phyloP scores from a whole-genome alignment of 2,797 vertebrate genomes.

The Myripristis jacobus region DNA sequence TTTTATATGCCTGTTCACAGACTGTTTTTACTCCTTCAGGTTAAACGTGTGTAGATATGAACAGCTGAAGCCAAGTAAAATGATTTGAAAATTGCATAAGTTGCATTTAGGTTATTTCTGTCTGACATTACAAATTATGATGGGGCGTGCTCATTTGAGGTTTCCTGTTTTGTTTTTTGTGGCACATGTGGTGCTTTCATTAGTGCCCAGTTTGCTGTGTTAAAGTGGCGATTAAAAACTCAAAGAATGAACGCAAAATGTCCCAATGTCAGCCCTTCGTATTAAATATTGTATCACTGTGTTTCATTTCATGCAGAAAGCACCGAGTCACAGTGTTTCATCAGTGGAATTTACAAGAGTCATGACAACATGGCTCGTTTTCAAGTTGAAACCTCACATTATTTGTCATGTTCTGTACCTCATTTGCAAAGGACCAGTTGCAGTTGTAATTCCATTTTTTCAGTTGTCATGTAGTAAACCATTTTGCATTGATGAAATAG shows the following conservation, averaged over 20 bases:
- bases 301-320: not conserved
- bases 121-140: not conserved
- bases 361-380: not conserved
- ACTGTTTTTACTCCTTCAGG: not conserved
- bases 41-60: not conserved
- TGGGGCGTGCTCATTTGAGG: slow-evolving; percentile 12
- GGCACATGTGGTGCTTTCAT: slow-evolving; percentile 4
- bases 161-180: slow-evolving; percentile 1
- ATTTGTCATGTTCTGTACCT: slow-evolving; percentile 38
- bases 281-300: not conserved
- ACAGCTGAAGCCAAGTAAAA: slow-evolving; percentile 15
- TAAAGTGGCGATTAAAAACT: not conserved
- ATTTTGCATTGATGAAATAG: slow-evolving; percentile 28
- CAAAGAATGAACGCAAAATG: not conserved
- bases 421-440: slow-evolving; percentile 40
- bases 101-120: not conserved
- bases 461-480: slow-evolving; percentile 27
- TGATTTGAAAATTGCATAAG: not conserved
- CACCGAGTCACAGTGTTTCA: slow-evolving; percentile 5
- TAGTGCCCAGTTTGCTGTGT: not conserved
- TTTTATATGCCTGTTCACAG: slow-evolving; percentile 8
- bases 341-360: slow-evolving; percentile 3
- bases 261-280: not conserved
- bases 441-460: slow-evolving; percentile 25
- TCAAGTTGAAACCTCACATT: not conserved